Conservation (phyloP, 2,113 vertebrate species). For the Felis chaus region DNA sequence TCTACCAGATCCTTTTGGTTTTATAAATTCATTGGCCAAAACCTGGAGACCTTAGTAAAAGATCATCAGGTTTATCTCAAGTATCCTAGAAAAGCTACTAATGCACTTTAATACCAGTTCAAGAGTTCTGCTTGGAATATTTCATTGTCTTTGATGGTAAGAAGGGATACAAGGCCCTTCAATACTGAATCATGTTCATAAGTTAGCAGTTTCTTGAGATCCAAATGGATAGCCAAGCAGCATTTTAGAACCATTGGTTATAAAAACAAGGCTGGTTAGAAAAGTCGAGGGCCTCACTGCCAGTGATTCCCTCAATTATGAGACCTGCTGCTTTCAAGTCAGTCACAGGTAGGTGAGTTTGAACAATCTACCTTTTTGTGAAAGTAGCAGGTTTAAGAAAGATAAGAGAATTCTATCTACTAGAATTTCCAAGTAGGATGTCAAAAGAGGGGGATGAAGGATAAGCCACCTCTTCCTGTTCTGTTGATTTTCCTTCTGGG, state of each 20-base stretch:
- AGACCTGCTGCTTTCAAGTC: not conserved
- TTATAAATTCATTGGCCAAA: slow-evolving; percentile 48
- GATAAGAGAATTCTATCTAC: not conserved
- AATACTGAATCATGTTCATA: not conserved
- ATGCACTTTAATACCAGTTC: not conserved
- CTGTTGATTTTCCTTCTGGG: not conserved
- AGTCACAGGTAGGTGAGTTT: not conserved
- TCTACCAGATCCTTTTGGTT: not conserved
- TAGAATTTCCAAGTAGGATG: slow-evolving; percentile 26
- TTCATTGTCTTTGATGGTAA: not conserved
- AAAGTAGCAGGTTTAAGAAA: slow-evolving; percentile 38
- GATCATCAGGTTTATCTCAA: not conserved
- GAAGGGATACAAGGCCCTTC: not conserved
- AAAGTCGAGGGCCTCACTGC: not conserved
- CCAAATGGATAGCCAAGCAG: not conserved
- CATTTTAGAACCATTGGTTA: slow-evolving; percentile 44
- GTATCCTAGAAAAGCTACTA: slow-evolving; percentile 44
- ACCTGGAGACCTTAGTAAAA: slow-evolving; percentile 13
- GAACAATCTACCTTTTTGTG: slow-evolving; percentile 35
- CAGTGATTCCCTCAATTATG: slow-evolving; percentile 22
- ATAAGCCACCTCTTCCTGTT: slow-evolving; percentile 12
- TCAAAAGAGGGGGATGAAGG: slow-evolving; percentile 14
- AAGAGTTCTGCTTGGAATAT: not conserved
- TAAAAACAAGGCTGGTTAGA: slow-evolving; percentile 17
- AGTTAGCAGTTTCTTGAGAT: slow-evolving; percentile 45